These are phyloP conservation scores for Botia almorhae DNA, from an alignment of 2,797 vertebrate species.

Conservation along the genomic window DNA sequence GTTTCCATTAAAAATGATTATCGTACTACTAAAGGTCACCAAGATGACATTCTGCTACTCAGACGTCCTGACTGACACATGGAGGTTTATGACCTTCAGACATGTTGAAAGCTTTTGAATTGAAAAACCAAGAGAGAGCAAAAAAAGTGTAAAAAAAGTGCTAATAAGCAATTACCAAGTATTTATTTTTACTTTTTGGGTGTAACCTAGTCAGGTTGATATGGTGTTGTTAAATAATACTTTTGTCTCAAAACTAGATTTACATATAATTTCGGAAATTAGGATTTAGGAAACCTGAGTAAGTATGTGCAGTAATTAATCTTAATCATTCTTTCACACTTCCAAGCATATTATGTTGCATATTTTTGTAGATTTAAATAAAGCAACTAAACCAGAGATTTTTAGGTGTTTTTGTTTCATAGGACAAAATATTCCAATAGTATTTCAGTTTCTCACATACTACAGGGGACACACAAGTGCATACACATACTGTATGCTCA, in stretches of 20 bases:
- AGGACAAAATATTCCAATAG: not conserved
- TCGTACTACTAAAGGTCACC: slow-evolving; percentile 77
- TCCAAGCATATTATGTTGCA: not conserved
- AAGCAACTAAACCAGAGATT: not conserved
- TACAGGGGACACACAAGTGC: too few species aligned
- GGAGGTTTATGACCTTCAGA: slow-evolving; percentile 75
- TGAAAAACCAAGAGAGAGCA: not conserved
- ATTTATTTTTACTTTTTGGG: not conserved
- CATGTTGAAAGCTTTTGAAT: not conserved
- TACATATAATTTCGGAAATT: too few species aligned
- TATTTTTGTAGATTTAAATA: not conserved
- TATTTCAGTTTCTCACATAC: not conserved
- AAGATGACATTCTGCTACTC: slow-evolving; percentile 79
- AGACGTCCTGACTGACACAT: slow-evolving; percentile 76
- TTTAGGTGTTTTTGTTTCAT: not conserved
- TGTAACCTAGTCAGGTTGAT: not conserved
- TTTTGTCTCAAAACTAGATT: not conserved
- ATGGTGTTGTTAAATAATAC: not conserved
- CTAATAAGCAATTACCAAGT: not conserved
- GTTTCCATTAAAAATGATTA: slow-evolving; percentile 66
- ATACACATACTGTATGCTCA: too few species aligned
- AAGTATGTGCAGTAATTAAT: not conserved
- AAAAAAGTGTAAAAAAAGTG: not conserved
- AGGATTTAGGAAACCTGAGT: not conserved
- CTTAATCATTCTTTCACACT: not conserved